Base-by-base conservation (phyloP, 2,888 invertebrate species). In the Dioctria rufipes region DNA sequence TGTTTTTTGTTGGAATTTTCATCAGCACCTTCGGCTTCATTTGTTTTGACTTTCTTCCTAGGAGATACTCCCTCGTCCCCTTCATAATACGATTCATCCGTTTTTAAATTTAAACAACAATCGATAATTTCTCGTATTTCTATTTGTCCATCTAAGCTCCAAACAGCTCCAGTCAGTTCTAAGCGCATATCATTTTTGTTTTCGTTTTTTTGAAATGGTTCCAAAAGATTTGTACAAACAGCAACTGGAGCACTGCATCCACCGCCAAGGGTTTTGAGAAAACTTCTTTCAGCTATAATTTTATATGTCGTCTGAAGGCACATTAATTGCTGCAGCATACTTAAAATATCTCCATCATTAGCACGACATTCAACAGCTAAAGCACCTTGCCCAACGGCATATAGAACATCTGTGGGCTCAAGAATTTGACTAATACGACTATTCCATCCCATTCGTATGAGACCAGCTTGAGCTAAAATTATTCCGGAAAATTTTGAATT, bases 181-280 rank as follows among this genome's bases (percentile, higher is more conserved):
- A 95, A 87, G 0, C 85, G 86, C 11, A 88, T 82, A 11, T 67
- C 43, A 0, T 88, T 87, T 49, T 58, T 79, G 4, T 81, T 60
- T 80, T 86, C 84, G 61, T 84, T 85, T 43, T 83, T 83, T 65
- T 83, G 84, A 3, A 82, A 80, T 49, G 85, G 84, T 39, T 93
- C 88, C 80, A 91, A 91, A 1, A 92, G 86, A 65, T 86, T 90
- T 0, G 96, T 94, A 81, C 92, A 91, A 0, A 97, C 96, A 5
- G 96, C 98, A 4, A 98, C 96, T 0, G 98, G 98, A 0, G 98
- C 98, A 85, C 97, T 97, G 90, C 98, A 98, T 1, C 98, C 98
- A 37, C 98, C 98, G 40, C 95, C 94, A 78, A 97, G 89, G 0
- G 93, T 93, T 87, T 93, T 94, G 8, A 98, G 90, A 86, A 98